Base-by-base conservation (phyloP, 2,797 vertebrate genomes). In the Sibirionetta formosa region DNA sequence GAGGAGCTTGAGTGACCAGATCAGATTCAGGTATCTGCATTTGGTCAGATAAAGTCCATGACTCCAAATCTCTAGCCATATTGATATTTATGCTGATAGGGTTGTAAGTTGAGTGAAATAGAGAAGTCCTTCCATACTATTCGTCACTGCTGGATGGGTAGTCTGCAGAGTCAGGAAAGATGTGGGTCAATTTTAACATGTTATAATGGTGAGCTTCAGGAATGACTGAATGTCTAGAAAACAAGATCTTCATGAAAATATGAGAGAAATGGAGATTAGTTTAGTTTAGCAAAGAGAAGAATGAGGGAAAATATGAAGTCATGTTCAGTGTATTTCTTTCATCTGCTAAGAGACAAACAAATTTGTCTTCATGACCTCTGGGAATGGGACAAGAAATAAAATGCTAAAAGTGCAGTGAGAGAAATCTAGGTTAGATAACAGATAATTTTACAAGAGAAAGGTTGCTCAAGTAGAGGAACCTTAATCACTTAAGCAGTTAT, bases 41-140 rank as follows among this genome's bases (percentile, higher is more conserved):
- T 89, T 56, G 12, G 2, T 63, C 26, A 58, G 27, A 50, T 57
- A 26, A 42, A 33, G 1, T 11, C 3, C 0, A 0, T 12, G 33
- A 69, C 22, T 35, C 7, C 24, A 65, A 36, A n/a, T 73, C 88
- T 76, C 42, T 58, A 38, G 17, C 0, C 16, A 7, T 54, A 20
- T 22, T 44, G 61, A 40, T 88, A 42, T 22, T 44, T 75, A 20
- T 44, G 12, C 5, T 57, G 13, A 50, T 50, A 11, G 44, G 50
- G 3, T 16, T 69, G 9, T 42, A 64, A 86, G 33, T 36, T 1
- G 0, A 72, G 58, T 5, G 7, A 72, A 79, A 79, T 22, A 33
- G 16, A 14, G 15, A 89, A 54, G 7, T 35, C 17, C 23, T 86
- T 81, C 38, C 29, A 17, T 36, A 63, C 57, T 7, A 40, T 40